Conservation (phyloP, 2,888 invertebrate genomes). For the Caenorhabditis drosophilae region DNA sequence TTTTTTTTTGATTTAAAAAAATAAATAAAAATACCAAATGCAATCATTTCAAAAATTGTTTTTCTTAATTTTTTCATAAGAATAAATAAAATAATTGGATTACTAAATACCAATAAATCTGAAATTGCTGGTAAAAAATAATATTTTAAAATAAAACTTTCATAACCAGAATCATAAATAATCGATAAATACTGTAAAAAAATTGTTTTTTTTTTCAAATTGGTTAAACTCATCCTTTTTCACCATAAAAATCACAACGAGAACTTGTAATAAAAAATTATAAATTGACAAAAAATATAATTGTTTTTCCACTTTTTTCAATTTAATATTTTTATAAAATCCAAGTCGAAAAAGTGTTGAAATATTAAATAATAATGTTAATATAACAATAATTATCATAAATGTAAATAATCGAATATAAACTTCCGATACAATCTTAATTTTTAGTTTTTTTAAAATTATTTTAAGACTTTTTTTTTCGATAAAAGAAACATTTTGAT, state of each 20-base stretch:
- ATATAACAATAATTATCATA: background rate
- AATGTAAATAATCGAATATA: too few relatives aligned
- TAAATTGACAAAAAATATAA: slow-evolving; percentile 2
- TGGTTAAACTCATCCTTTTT: background rate
- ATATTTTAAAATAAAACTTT: too few relatives aligned
- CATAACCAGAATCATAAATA: too few relatives aligned
- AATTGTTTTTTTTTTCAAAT: too few relatives aligned
- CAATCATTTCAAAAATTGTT: too few relatives aligned
- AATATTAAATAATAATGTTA: background rate
- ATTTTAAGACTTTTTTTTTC: background rate
- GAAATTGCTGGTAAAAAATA: background rate
- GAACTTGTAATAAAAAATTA: background rate
- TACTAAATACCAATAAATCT: background rate
- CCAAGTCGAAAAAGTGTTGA: background rate
- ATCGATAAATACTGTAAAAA: too few relatives aligned
- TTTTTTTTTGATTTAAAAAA: too few relatives aligned
- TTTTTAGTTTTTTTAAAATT: too few relatives aligned
- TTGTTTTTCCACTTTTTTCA: too few relatives aligned
- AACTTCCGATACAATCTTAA: too few relatives aligned
- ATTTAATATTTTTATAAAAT: too few relatives aligned
- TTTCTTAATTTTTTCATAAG: background rate
- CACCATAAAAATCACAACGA: background rate
- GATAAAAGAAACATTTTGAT: background rate
- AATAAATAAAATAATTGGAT: background rate
- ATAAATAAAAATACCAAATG: too few relatives aligned